phyloP scores from a whole-genome alignment of 2,797 vertebrate species.

The Danio choprae region DNA sequence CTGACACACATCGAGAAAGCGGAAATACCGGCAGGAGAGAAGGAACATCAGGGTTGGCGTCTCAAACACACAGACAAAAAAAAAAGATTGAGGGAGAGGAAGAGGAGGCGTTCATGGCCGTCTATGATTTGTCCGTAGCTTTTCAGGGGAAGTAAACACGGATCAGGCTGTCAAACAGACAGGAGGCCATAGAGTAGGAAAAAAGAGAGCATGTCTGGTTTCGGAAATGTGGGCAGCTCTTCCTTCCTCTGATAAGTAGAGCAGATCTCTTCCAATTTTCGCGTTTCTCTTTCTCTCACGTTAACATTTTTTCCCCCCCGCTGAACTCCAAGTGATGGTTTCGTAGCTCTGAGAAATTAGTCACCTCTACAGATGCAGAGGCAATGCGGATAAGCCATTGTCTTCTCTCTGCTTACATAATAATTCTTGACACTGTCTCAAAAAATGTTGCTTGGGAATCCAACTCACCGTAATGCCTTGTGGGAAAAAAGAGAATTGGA shows the following conservation, averaged over 20 bases:
- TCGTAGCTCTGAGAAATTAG: constrained; percentile 82
- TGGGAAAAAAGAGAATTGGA: constrained; percentile 33
- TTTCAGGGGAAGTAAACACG: constrained; percentile 59
- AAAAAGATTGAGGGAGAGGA: constrained; percentile 38
- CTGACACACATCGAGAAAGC: constrained; percentile 64
- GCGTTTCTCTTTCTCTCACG: constrained; percentile 6
- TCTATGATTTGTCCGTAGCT: constrained; percentile 59
- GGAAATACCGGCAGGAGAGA: constrained; percentile 63
- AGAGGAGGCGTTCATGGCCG: constrained; percentile 48
- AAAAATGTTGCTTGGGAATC: constrained; percentile 63
- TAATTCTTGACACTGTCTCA: constrained; percentile 66
- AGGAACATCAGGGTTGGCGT: constrained; percentile 64
- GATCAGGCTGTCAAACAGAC: constrained; percentile 59
- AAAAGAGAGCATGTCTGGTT: constrained; percentile 42
- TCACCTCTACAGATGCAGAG: constrained; percentile 64
- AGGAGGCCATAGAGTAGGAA: constrained; percentile 45
- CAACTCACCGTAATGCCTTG: constrained; percentile 43
- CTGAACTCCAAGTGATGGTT: constrained; percentile 67
- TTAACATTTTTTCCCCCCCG: constrained; percentile 24
- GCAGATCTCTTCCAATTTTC: constrained; percentile 46
- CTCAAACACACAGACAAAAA: constrained; percentile 49
- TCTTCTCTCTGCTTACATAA: constrained; percentile 64
- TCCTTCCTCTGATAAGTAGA: constrained; percentile 54
- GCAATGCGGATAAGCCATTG: constrained; percentile 57
- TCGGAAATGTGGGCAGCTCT: constrained; percentile 52